Conservation (phyloP, 2,888 invertebrate genomes). For the Myopa testacea region DNA sequence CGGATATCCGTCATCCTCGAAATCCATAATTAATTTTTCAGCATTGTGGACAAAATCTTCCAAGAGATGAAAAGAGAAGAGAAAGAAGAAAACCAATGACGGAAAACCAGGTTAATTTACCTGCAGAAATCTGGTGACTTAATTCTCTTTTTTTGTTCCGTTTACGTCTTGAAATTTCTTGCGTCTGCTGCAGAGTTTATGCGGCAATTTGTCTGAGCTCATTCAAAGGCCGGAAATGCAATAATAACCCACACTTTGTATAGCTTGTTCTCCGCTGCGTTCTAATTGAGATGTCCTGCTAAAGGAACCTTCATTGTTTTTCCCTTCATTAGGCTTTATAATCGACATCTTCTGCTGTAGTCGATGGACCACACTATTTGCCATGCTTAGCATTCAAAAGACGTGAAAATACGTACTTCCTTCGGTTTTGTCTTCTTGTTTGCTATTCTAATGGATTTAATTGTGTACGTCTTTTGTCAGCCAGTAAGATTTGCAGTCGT, state of each 20-base stretch:
- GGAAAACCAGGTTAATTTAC: background rate
- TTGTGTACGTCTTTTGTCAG: background rate
- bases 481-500: background rate
- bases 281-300: slow-evolving; percentile 13
- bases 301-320: no score
- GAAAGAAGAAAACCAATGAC: background rate
- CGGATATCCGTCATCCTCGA: slow-evolving; percentile 28
- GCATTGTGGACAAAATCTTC: background rate
- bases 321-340: background rate
- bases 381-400: background rate
- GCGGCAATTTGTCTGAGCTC: no score
- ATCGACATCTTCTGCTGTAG: background rate
- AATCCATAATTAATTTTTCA: slow-evolving; percentile 37
- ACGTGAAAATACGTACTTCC: background rate
- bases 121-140: background rate
- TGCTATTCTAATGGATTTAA: background rate
- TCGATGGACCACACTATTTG: slow-evolving; percentile 10
- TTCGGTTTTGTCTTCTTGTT: slow-evolving; percentile 1
- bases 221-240: slow-evolving; percentile 14
- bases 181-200: no score
- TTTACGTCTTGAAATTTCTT: no score
- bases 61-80: background rate
- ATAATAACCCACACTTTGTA: slow-evolving; percentile 2
- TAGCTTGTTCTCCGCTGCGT: background rate
- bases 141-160: background rate